Conservation (phyloP, 1,140 invertebrate genomes). For the Acromyrmex heyeri region DNA sequence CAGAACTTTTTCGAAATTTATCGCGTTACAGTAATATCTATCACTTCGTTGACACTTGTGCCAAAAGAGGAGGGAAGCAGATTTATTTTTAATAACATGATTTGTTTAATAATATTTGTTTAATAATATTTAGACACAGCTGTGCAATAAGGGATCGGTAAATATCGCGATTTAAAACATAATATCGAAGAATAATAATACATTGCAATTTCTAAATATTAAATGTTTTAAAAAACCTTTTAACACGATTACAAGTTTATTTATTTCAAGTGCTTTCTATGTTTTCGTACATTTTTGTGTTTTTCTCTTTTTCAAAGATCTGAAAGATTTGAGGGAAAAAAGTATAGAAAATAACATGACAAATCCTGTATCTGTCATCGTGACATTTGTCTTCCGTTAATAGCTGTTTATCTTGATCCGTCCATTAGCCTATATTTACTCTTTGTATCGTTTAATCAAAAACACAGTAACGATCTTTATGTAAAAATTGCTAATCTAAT, state of each 20-base stretch:
- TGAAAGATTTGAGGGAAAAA: background rate
- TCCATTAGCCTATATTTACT: conserved; percentile 8
- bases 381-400: conserved; percentile 20
- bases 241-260: background rate
- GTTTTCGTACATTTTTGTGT: background rate
- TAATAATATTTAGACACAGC: conserved; percentile 12
- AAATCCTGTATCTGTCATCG: conserved; percentile 9
- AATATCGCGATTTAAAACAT: background rate
- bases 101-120: background rate
- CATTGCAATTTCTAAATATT: background rate
- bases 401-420: conserved; percentile 2
- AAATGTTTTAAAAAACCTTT: background rate
- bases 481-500: background rate
- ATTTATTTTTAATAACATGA: background rate
- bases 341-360: background rate
- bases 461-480: background rate
- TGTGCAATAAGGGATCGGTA: background rate
- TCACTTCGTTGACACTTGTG: background rate
- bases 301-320: background rate
- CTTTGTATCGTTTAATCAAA: conserved; percentile 30
- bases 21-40: conserved; percentile 36
- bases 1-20: conserved; percentile 60
- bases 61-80: background rate
- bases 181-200: background rate
- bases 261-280: background rate